These are phyloP conservation scores for Brachionus koreanus DNA, from an alignment of 1,140 invertebrate species.

Conservation along the genomic window DNA sequence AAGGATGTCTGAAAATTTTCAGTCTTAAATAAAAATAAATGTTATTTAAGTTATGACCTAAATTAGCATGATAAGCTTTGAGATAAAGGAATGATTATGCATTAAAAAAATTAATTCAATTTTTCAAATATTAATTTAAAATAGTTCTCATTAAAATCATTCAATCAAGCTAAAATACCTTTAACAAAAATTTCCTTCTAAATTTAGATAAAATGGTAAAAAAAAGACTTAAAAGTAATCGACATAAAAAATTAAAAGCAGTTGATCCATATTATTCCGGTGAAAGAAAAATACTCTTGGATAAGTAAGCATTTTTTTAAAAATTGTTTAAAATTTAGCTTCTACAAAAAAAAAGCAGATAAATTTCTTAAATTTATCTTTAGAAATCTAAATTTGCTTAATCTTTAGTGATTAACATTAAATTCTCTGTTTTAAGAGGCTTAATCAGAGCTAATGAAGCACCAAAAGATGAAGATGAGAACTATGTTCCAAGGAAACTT, in stretches of 20 bases:
- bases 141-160: not conserved
- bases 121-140: not conserved
- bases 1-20: no score
- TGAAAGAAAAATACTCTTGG: conserved; percentile 46
- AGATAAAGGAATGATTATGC: no score
- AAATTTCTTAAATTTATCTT: not conserved
- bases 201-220: conserved; percentile 49
- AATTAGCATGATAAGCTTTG: no score
- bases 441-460: conserved; percentile 35
- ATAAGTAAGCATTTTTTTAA: conserved; percentile 3
- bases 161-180: not conserved
- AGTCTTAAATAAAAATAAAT: no score
- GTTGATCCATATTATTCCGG: conserved; percentile 49
- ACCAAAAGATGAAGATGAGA: conserved; percentile 9
- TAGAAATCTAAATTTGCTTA: no score
- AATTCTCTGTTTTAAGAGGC: not conserved
- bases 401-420: not conserved
- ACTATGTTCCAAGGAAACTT: conserved; percentile 3
- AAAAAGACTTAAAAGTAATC: conserved; percentile 51
- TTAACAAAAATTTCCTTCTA: not conserved
- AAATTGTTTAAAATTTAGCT: not conserved
- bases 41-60: no score
- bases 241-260: conserved; percentile 51
- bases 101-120: no score
- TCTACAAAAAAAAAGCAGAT: not conserved